Evolutionary conservation across 2,888 invertebrate genomes (phyloP).

Genomic region (Agrochola lota): DNA sequence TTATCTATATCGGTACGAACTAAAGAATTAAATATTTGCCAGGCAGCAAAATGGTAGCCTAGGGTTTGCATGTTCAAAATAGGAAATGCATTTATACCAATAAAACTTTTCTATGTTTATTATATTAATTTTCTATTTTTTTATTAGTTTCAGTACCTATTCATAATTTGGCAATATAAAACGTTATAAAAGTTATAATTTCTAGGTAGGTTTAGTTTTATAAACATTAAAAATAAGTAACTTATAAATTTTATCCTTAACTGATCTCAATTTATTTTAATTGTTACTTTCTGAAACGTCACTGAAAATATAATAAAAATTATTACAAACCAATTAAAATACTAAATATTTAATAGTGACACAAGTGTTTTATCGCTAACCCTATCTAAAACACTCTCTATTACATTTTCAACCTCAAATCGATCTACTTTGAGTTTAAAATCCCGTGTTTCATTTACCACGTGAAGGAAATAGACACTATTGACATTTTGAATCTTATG

Average conservation of each 20-base stretch:
- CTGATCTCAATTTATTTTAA: neutral
- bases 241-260: neutral
- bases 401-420: conserved; percentile 13
- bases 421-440: neutral
- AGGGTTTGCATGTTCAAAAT: neutral
- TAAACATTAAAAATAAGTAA: neutral
- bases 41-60: neutral
- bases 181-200: neutral
- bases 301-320: conserved; percentile 8
- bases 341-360: conserved; percentile 24
- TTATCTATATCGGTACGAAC: neutral
- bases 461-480: neutral
- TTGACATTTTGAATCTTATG: conserved; percentile 9
- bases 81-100: no score
- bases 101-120: no score
- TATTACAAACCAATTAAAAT: conserved; percentile 51
- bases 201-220: neutral
- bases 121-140: no score
- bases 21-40: neutral
- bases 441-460: neutral
- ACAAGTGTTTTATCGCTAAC: conserved; percentile 17
- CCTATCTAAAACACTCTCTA: neutral
- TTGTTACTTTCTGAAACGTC: neutral
- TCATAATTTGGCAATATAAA: neutral
- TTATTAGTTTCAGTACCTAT: neutral